Evolutionary conservation across 2,113 vertebrate species (phyloP), one percentile per base, ranked within the genome.

Genomic region (Grantiella picta): DNA sequence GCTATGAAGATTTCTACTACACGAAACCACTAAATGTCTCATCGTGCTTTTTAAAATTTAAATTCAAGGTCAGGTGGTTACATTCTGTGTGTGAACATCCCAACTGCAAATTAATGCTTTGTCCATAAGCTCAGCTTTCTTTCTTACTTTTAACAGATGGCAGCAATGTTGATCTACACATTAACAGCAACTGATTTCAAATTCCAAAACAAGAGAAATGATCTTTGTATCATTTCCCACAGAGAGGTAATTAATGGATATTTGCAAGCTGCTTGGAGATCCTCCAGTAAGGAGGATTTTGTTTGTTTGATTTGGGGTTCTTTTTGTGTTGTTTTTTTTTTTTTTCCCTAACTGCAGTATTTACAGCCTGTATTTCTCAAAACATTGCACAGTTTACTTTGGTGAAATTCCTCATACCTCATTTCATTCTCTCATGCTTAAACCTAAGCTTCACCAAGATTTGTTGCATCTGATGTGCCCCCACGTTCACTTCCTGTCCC

Each of bases 171-270:
- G 59, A 77, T 91, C 56, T 88, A 69, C 63, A 80, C 64, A 82
- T 91, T 82, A 92, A 82, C 33, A 80, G 59, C 63, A 75, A 95
- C 85, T 44, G 36, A 92, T 88, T 94, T 91, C 38, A 69, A 87
- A 80, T 82, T 94, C 38, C 50, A 82, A 86, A 91, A 92, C 63
- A 94, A 85, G 75, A 73, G 23, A 95, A 96, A 84, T 76, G 44
- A 87, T 91, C 93, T 88, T 82, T 86, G 38, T 86, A 87, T 73
- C 85, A n/a, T 86, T 79, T 87, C 94, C 90, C 60, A 86, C 84
- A 59, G 88, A 91, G 91, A 79, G 7, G 64, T 90, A 96, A 96
- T 95, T 95, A 95, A 94, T 78, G 54, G 63, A 90, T 93, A 93
- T 88, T 91, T 90, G 24, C 84, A 96, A 91, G 84, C 79, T 91